Evolutionary conservation across 2,113 vertebrate species (phyloP).

Genomic region (Collichthys lucidus): DNA sequence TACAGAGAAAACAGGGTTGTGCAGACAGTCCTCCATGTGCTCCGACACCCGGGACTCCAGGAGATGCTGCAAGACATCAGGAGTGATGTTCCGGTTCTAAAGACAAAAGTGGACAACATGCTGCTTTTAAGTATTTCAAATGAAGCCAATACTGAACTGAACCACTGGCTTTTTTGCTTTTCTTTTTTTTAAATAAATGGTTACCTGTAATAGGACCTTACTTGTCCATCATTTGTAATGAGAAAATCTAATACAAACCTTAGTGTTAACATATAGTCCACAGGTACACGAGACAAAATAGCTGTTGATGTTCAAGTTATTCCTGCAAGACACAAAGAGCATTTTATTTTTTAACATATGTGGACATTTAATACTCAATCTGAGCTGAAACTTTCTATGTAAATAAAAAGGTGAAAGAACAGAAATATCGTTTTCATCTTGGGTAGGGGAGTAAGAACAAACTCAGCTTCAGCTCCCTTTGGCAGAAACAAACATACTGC

Average conservation of each 20-base stretch:
- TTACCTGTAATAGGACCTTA: background rate
- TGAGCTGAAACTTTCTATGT: too few relatives aligned
- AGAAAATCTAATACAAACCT: conserved; percentile 59
- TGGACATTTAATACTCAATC: too few relatives aligned
- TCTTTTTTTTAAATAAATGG: background rate
- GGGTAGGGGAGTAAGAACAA: too few relatives aligned
- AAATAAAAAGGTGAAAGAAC: too few relatives aligned
- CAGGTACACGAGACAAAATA: conserved; percentile 82
- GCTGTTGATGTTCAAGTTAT: conserved; percentile 79
- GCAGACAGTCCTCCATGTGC: conserved; percentile 81
- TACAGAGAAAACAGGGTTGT: conserved; percentile 79
- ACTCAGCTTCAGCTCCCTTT: too few relatives aligned
- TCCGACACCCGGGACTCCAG: conserved; percentile 78
- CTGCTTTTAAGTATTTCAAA: background rate
- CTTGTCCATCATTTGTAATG: too few relatives aligned
- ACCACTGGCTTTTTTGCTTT: too few relatives aligned
- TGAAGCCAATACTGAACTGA: background rate
- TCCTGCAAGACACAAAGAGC: conserved; percentile 66
- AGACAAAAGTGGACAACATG: background rate
- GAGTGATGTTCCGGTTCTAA: conserved; percentile 74
- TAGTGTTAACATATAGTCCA: conserved; percentile 82
- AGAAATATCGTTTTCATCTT: too few relatives aligned
- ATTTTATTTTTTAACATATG: background rate
- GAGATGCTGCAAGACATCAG: conserved; percentile 68
- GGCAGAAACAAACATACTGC: too few relatives aligned